These are phyloP conservation scores for Caenorhabditis inopinata DNA, from an alignment of 1,140 invertebrate species.

Conservation along the genomic window DNA sequence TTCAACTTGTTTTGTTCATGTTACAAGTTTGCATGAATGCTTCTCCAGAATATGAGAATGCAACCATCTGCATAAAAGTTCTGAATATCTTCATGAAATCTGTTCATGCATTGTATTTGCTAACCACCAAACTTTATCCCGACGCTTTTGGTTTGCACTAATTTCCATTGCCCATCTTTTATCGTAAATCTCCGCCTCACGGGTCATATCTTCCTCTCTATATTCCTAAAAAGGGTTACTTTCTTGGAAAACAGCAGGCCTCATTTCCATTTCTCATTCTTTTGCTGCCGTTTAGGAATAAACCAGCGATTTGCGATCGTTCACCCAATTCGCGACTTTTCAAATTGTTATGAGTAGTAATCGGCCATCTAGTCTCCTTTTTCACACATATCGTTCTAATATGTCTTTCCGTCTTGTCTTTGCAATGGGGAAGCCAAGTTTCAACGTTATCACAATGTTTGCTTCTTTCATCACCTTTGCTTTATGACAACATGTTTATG, in stretches of 20 bases:
- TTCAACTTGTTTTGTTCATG: too few species aligned
- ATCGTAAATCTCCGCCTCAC: slow-evolving; percentile 30
- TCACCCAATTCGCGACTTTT: slow-evolving; percentile 31
- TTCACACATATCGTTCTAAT: not conserved
- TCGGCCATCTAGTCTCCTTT: not conserved
- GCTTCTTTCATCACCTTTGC: too few species aligned
- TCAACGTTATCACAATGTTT: too few species aligned
- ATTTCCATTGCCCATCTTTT: slow-evolving; percentile 3
- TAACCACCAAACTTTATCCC: slow-evolving; percentile 23
- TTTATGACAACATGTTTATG: too few species aligned
- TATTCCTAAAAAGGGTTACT: slow-evolving; percentile 24
- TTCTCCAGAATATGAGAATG: too few species aligned
- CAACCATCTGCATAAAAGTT: not conserved
- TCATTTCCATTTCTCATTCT: slow-evolving; percentile 2
- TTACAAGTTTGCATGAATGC: too few species aligned
- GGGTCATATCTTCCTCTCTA: not conserved
- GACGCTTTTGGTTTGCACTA: slow-evolving; percentile 17
- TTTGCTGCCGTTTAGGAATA: not conserved
- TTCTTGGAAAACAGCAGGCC: slow-evolving; percentile 10
- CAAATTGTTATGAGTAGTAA: slow-evolving; percentile 28
- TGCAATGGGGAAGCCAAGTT: too few species aligned
- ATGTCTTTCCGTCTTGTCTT: too few species aligned
- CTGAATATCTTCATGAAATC: slow-evolving; percentile 11
- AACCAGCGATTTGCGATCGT: not conserved
- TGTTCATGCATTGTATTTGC: slow-evolving; percentile 1